A percentile compares a stretch with the other conserved stretches of the same genome.
phyloP scores from a whole-genome alignment of 2,113 vertebrate genomes.

The Onychorhynchus coronatus region DNA sequence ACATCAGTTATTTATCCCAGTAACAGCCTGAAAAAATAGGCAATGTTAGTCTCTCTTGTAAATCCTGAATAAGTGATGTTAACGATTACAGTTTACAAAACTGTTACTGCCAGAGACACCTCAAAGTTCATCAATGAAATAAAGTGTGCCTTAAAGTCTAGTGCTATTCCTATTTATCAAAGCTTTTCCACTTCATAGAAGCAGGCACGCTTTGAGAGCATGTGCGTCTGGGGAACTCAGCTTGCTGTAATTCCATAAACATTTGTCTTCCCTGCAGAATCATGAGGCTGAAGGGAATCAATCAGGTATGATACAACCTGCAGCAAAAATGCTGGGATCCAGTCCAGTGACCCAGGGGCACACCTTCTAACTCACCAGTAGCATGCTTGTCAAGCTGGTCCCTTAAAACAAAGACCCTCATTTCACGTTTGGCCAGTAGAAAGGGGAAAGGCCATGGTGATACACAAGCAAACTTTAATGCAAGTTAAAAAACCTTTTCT shows the following conservation, averaged over 20 bases:
- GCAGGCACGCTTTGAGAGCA: background rate
- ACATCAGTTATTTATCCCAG: slow-evolving; percentile 6
- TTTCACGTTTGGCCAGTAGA: fast-evolving
- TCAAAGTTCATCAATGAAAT: slow-evolving; percentile 55
- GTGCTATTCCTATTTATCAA: slow-evolving; percentile 28
- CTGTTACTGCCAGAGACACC: slow-evolving; percentile 11
- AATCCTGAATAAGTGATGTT: slow-evolving; percentile 7
- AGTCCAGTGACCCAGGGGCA: background rate
- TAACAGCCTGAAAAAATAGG: slow-evolving; percentile 13
- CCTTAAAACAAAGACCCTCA: background rate
- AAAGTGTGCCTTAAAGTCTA: background rate
- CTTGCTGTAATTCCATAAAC: background rate
- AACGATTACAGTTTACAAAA: slow-evolving; percentile 34
- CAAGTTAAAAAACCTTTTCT: background rate
- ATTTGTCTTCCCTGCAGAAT: background rate
- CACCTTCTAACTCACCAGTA: fast-evolving
- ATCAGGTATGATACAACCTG: background rate
- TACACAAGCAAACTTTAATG: background rate
- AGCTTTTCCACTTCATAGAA: background rate
- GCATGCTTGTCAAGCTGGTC: background rate
- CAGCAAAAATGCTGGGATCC: background rate
- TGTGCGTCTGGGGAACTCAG: background rate
- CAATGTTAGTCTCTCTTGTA: background rate
- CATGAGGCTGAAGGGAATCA: fast-evolving
- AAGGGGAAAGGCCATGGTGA: background rate